Conservation (phyloP, 2,113 vertebrate genomes). For the Jaculus jaculus region DNA sequence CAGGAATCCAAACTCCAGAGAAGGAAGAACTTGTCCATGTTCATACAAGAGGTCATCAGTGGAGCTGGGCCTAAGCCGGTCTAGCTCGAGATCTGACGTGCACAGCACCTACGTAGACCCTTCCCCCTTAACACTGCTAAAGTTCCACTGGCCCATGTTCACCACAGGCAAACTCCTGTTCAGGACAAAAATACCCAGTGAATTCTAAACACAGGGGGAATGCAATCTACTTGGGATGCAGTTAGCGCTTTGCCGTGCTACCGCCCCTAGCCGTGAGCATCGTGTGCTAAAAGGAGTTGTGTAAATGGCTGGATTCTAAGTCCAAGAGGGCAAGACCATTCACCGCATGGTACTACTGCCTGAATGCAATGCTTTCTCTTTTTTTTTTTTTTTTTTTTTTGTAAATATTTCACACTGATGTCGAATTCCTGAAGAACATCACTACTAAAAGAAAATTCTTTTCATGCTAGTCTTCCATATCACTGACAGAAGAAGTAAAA, state of each 20-base stretch:
- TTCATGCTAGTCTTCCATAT: background rate
- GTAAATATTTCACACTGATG: background rate
- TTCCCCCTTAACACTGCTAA: background rate
- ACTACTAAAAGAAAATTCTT: background rate
- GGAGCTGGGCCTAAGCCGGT: background rate
- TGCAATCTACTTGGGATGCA: background rate
- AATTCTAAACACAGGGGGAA: background rate
- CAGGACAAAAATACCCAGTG: background rate
- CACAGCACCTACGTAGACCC: background rate
- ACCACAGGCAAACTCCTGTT: background rate
- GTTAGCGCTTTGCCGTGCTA: background rate
- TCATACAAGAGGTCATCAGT: background rate
- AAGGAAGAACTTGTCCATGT: background rate
- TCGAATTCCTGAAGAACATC: conserved; percentile 21
- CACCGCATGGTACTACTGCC: background rate
- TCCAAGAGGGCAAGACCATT: background rate
- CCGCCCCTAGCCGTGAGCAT: background rate
- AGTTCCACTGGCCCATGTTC: background rate
- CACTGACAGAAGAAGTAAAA: conserved; percentile 12
- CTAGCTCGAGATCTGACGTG: background rate
- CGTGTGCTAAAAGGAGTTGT: background rate
- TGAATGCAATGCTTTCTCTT: background rate
- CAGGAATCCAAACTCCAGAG: conserved; percentile 34
- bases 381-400: no score
- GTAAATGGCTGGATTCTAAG: background rate